These are phyloP conservation scores for Microdon myrmicae DNA, from an alignment of 2,888 invertebrate genomes.

Conservation along the genomic window DNA sequence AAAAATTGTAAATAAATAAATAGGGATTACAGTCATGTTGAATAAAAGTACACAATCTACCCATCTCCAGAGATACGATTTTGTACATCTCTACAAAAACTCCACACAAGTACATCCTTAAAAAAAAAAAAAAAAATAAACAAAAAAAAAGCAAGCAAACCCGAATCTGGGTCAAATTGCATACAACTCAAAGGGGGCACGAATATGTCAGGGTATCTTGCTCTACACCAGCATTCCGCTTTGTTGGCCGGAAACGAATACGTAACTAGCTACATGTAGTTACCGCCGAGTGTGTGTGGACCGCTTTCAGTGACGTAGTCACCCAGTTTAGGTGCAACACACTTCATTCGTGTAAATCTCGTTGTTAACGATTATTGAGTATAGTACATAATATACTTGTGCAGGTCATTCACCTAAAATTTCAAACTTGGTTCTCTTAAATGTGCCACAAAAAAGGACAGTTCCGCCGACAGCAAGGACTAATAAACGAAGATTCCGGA, in stretches of 20 bases:
- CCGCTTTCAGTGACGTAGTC: conserved; percentile 32
- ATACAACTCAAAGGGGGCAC: conserved; percentile 15
- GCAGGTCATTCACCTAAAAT: conserved; percentile 46
- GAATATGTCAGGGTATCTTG: neutral
- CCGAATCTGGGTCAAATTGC: conserved; percentile 44
- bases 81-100: too few species aligned
- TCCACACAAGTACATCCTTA: conserved; percentile 21
- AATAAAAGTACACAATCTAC: conserved; percentile 38
- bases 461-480: conserved; percentile 15
- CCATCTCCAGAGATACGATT: too few species aligned
- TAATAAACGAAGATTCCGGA: neutral
- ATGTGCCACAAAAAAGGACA: conserved; percentile 12
- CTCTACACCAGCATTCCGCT: too few species aligned
- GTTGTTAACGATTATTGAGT: conserved; percentile 32
- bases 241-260: conserved; percentile 33
- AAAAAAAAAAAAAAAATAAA: neutral
- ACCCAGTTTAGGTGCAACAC: conserved; percentile 34
- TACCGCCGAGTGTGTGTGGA: too few species aligned
- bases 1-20: conserved; percentile 38
- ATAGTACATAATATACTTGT: conserved; percentile 31
- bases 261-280: conserved; percentile 48
- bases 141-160: conserved; percentile 6
- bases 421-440: conserved; percentile 18
- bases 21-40: conserved; percentile 42
- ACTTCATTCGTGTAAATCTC: conserved; percentile 29